Base-by-base conservation (phyloP, 2,113 vertebrate species). In the Euleptes europaea region DNA sequence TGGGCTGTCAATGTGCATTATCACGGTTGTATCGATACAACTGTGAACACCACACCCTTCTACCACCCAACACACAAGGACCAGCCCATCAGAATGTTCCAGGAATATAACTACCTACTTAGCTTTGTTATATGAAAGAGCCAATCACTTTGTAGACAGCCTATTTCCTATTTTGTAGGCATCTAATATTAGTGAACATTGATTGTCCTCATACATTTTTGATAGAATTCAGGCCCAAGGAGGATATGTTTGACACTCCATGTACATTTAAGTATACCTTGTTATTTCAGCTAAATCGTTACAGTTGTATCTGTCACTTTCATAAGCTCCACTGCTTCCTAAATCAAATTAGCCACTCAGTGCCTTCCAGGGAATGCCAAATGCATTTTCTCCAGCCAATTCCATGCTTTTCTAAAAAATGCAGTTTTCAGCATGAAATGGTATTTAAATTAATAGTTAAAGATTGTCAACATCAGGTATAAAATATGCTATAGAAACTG, bases 271-370 rank as follows among this genome's bases (percentile, higher is more conserved):
- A n/a, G 85, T 86, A 23, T 8, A 82, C 0, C 2, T 84, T 72
- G 0, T 60, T 76, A 74, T 79, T 88, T 65, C 6, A 81, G 2
- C n/a, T 81, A 76, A 84, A 65, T 83, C 42, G 13, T 86, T 73
- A 31, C 3, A 47, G 26, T 71, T 75, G 0, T 38, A 88, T 51
- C 4, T 79, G 0, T 77, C 75, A 87, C 26, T 90, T 88, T 66
- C 77, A 57, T 78, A 80, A 44, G 0, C 0, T 70, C 23, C 31
- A 81, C 6, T 83, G 2, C 19, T 82, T 92, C 80, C 66, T 74
- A 87, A 90, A 87, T 83, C 1, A 88, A 85, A 85, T 78, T 28
- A 91, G 3, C 13, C 28, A 82, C 86, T 85, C 9, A 70, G 0
- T 71, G 84, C 0, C 19, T 69, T 84, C 9, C 28, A 67, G 57